These are phyloP conservation scores for Pituophis catenifer DNA, from an alignment of 2,113 vertebrate genomes.

Conservation along the genomic window DNA sequence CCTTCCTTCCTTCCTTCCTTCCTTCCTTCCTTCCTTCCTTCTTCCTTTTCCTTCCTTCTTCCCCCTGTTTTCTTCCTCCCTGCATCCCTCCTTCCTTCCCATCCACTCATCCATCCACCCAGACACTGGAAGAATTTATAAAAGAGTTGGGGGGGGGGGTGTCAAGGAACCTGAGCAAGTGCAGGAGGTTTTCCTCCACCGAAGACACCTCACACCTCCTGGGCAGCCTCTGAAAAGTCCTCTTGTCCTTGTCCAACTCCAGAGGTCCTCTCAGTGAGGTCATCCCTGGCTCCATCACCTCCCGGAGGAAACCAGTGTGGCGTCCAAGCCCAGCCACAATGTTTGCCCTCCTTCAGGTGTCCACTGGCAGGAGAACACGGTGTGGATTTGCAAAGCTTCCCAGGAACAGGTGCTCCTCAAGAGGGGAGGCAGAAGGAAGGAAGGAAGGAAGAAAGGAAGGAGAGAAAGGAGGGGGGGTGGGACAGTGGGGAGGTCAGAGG, in stretches of 20 bases:
- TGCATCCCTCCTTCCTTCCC: not conserved
- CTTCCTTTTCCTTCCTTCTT: too few relatives aligned
- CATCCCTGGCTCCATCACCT: slow-evolving; percentile 30
- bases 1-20: too few relatives aligned
- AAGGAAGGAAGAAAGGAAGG: not conserved
- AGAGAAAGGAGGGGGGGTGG: too few relatives aligned
- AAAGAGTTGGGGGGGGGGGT: not conserved
- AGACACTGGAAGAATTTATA: rapidly evolving
- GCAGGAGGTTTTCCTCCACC: not conserved
- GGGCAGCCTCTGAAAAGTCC: slow-evolving; percentile 9
- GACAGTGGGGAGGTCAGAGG: too few relatives aligned
- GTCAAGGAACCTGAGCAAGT: not conserved
- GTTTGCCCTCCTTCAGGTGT: slow-evolving; percentile 32
- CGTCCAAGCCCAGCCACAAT: slow-evolving; percentile 11
- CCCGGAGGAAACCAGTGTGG: slow-evolving; percentile 28
- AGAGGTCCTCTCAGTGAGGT: slow-evolving; percentile 28
- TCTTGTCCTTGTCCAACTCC: slow-evolving; percentile 21
- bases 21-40: too few relatives aligned
- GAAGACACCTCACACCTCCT: not conserved
- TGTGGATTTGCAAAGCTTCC: too few relatives aligned
- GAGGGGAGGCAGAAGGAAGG: not conserved
- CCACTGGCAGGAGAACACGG: not conserved
- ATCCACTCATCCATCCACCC: too few relatives aligned
- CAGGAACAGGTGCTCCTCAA: not conserved
- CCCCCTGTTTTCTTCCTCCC: too few relatives aligned